Evolutionary conservation across 2,113 vertebrate species (phyloP).

Genomic region (Corythaixoides concolor): DNA sequence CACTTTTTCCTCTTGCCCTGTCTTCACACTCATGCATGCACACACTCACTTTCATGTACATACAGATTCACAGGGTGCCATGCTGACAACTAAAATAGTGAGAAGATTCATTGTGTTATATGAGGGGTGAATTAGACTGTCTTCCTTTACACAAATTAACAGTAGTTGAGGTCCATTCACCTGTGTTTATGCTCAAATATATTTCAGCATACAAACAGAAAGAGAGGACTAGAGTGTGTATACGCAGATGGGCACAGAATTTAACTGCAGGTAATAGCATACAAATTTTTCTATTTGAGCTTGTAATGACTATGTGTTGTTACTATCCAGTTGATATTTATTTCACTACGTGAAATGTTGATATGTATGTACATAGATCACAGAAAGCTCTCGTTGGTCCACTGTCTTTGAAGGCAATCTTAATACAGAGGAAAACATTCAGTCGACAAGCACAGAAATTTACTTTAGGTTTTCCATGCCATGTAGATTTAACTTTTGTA

Average conservation of each 20-base stretch:
- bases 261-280: neutral
- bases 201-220: neutral
- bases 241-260: neutral
- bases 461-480: neutral
- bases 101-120: neutral
- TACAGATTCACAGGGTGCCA: neutral
- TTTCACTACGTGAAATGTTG: neutral
- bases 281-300: neutral
- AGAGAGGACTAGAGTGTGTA: neutral
- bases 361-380: neutral
- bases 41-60: rapidly evolving
- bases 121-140: neutral
- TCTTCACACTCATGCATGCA: neutral
- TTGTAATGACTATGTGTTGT: neutral
- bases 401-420: neutral
- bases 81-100: neutral
- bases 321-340: neutral
- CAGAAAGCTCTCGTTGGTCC: neutral
- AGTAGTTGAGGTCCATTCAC: neutral
- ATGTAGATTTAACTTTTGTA: neutral
- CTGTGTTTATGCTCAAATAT: neutral
- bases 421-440: neutral
- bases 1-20: neutral
- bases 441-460: neutral
- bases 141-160: neutral